These are phyloP conservation scores for Cyrtorhinus lividipennis DNA, from an alignment of 1,140 invertebrate genomes.

Conservation along the genomic window DNA sequence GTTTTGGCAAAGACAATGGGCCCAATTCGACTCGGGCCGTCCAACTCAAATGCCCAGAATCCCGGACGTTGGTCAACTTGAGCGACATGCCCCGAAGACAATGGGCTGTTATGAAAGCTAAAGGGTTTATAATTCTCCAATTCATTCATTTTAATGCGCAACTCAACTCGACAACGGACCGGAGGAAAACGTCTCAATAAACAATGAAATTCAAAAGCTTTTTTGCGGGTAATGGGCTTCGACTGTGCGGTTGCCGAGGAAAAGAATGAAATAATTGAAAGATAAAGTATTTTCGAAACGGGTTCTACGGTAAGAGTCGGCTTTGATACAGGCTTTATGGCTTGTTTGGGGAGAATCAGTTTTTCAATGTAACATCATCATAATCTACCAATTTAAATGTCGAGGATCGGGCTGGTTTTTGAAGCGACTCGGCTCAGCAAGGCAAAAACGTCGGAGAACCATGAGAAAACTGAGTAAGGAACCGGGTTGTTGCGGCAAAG, in stretches of 20 bases:
- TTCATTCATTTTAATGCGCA: neutral
- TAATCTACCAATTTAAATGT: neutral
- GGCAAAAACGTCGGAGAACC: no score
- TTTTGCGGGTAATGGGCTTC: neutral
- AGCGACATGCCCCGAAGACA: no score
- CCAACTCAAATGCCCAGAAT: no score
- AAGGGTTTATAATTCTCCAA: neutral
- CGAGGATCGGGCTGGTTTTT: no score
- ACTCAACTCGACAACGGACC: neutral
- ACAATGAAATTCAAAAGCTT: neutral
- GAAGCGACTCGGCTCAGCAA: no score
- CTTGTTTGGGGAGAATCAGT: neutral
- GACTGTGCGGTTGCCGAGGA: neutral
- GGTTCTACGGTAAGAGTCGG: neutral
- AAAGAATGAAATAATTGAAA: neutral
- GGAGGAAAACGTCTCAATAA: neutral
- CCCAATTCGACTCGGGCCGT: no score
- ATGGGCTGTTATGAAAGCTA: neutral
- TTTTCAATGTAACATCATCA: neutral
- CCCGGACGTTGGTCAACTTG: no score
- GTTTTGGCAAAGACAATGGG: no score
- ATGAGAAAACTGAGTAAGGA: no score
- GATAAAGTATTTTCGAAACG: neutral
- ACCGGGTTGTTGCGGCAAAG: no score
- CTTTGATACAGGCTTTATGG: neutral